Evolutionary conservation across 2,888 invertebrate genomes (phyloP).

Genomic region (Rhopalosiphum nymphaeae): DNA sequence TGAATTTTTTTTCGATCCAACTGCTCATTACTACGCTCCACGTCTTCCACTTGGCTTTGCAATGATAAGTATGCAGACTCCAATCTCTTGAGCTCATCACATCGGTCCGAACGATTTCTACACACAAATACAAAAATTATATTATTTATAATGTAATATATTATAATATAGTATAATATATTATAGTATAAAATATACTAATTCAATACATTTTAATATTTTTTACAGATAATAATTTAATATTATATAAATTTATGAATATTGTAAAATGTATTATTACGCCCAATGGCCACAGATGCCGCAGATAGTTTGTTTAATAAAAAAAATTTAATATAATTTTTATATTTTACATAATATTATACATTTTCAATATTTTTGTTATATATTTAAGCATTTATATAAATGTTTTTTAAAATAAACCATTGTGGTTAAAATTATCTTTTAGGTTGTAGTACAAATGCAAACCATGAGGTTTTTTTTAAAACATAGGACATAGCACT

Average conservation of each 20-base stretch:
- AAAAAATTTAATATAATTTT: too few species aligned
- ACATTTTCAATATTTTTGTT: neutral
- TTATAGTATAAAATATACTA: neutral
- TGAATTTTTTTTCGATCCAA: slow-evolving; percentile 19
- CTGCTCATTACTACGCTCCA: neutral
- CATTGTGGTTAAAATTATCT: neutral
- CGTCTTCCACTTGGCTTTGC: neutral
- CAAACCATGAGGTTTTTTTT: neutral
- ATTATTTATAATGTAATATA: neutral
- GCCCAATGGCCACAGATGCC: too few species aligned
- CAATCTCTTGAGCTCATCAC: slow-evolving; percentile 44
- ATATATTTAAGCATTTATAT: neutral
- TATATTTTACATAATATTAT: neutral
- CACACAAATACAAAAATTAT: neutral
- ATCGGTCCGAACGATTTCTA: slow-evolving; percentile 42
- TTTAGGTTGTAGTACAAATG: neutral
- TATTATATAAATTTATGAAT: too few species aligned
- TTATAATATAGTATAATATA: neutral
- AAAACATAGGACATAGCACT: neutral
- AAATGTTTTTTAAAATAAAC: neutral
- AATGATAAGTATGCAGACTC: slow-evolving; percentile 22
- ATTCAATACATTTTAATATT: neutral
- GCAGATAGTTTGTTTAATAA: too few species aligned
- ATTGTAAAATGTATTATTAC: too few species aligned
- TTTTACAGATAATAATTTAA: neutral